Evolutionary conservation across 2,797 vertebrate species (phyloP).

Genomic region (Labroides dimidiatus): DNA sequence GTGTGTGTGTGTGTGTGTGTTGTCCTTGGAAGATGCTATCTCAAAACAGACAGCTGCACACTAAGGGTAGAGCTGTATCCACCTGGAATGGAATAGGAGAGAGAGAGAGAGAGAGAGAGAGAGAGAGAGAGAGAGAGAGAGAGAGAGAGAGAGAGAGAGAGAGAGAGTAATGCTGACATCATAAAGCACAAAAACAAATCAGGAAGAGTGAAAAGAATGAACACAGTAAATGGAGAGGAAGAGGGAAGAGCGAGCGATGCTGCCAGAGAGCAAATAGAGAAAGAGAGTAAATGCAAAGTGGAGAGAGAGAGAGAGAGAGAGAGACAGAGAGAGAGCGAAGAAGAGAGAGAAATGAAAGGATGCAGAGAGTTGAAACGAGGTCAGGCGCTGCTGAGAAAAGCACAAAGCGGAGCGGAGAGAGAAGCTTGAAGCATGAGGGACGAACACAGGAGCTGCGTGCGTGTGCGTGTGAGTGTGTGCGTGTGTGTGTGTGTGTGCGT

Average conservation of each 20-base stretch:
- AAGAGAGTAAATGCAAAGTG: conserved; percentile 39
- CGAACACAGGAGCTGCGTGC: conserved; percentile 14
- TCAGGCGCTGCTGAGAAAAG: conserved; percentile 47
- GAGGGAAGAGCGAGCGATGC: conserved; percentile 4
- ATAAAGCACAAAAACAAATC: conserved; percentile 21
- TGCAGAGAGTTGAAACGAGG: conserved; percentile 48
- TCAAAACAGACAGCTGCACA: conserved; percentile 17
- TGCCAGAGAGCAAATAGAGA: conserved; percentile 16
- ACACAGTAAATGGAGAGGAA: conserved; percentile 33
- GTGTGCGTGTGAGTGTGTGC: background rate
- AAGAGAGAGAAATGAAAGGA: conserved; percentile 26
- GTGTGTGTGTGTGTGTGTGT: conserved; percentile 21
- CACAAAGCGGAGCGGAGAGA: conserved; percentile 31
- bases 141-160: conserved; percentile 24
- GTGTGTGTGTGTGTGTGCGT: background rate
- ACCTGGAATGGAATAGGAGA: conserved; percentile 19
- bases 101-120: conserved; percentile 17
- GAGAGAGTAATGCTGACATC: conserved; percentile 30
- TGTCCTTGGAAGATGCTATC: conserved; percentile 10
- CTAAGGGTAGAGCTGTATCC: conserved; percentile 16
- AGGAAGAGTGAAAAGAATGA: conserved; percentile 28
- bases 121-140: conserved; percentile 16
- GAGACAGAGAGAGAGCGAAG: conserved; percentile 21
- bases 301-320: conserved; percentile 22
- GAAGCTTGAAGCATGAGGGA: conserved; percentile 26